Evolutionary conservation across 2,797 vertebrate species (phyloP).

Genomic region (Lepilemur ruficaudatus): DNA sequence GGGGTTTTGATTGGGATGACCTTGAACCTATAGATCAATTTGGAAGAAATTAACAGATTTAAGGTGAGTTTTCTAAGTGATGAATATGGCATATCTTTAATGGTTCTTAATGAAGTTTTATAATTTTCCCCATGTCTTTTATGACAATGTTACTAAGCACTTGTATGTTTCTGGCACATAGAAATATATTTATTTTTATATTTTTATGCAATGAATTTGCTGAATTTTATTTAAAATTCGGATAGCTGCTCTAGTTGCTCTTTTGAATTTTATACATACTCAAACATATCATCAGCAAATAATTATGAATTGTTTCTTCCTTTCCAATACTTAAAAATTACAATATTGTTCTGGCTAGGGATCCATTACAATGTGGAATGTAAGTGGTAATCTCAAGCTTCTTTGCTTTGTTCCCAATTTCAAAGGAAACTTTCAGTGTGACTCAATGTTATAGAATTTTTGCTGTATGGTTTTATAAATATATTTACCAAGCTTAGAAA

Average conservation of each 20-base stretch:
- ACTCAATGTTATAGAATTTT: background rate
- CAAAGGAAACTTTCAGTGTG: background rate
- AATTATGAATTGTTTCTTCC: background rate
- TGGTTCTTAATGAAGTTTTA: background rate
- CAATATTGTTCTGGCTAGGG: background rate
- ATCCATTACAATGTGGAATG: background rate
- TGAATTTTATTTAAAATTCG: slow-evolving; percentile 5
- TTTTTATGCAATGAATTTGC: background rate
- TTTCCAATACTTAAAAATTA: background rate
- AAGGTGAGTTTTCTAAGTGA: background rate
- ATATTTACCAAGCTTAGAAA: background rate
- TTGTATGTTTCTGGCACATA: background rate
- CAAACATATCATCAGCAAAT: background rate
- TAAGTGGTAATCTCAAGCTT: background rate
- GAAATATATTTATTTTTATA: background rate
- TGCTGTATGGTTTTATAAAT: background rate
- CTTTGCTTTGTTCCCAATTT: background rate
- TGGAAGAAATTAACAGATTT: background rate
- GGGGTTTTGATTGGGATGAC: background rate
- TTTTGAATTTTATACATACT: background rate
- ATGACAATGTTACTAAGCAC: background rate
- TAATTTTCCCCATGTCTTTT: background rate
- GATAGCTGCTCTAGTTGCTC: background rate
- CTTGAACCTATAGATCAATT: background rate
- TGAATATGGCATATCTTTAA: background rate